Evolutionary conservation across 2,888 invertebrate genomes (phyloP).

Genomic region (Andrena praecox): DNA sequence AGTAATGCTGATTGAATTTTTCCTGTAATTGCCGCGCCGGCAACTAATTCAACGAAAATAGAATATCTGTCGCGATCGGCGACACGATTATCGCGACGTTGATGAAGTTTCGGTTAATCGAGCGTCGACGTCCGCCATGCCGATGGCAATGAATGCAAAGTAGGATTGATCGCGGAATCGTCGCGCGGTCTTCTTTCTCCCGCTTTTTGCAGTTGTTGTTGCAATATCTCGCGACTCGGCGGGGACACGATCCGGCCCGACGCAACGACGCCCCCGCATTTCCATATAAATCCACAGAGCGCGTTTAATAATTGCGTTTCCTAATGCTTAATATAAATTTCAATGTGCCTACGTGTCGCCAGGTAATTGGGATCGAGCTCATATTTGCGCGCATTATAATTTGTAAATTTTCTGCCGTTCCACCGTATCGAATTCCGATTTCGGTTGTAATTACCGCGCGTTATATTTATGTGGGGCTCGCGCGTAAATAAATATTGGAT

Average conservation of each 20-base stretch:
- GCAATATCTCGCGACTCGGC: not conserved
- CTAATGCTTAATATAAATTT: slow-evolving; percentile 42
- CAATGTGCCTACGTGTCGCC: slow-evolving; percentile 1
- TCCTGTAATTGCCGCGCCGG: slow-evolving; percentile 55
- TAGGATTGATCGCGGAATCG: slow-evolving; percentile 38
- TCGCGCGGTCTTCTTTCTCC: not conserved
- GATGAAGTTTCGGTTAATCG: slow-evolving; percentile 69
- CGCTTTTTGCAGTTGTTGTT: not conserved
- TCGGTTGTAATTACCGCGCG: slow-evolving; percentile 24
- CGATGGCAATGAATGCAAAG: slow-evolving; percentile 59
- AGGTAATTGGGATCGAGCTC: slow-evolving; percentile 36
- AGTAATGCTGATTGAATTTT: slow-evolving; percentile 57
- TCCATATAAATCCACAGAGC: slow-evolving; percentile 31
- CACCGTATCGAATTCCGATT: slow-evolving; percentile 7
- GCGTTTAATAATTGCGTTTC: slow-evolving; percentile 21
- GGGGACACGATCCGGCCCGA: not conserved
- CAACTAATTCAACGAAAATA: slow-evolving; percentile 65
- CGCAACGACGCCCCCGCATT: slow-evolving; percentile 11
- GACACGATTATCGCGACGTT: slow-evolving; percentile 67
- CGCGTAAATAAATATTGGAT: slow-evolving; percentile 38
- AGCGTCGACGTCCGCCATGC: slow-evolving; percentile 30
- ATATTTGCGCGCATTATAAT: slow-evolving; percentile 37
- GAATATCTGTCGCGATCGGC: slow-evolving; percentile 67
- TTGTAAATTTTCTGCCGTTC: slow-evolving; percentile 37
- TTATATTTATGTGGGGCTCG: slow-evolving; percentile 18